Evolutionary conservation across 2,797 vertebrate species (phyloP).

Genomic region (Heterohyrax brucei): DNA sequence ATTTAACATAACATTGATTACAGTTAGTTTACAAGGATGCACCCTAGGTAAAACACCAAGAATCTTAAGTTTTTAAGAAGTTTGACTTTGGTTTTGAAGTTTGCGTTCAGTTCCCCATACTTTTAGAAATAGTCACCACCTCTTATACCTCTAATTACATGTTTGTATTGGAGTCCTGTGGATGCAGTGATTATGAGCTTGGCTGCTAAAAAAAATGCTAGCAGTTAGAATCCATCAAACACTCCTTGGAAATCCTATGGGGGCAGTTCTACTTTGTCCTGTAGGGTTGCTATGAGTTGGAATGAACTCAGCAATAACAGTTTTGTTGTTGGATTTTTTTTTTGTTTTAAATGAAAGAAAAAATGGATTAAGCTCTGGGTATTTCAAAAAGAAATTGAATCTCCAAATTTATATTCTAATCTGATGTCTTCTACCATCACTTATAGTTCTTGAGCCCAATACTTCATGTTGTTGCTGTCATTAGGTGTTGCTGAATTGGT

Average conservation of each 20-base stretch:
- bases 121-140: slow-evolving; percentile 11
- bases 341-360: background rate
- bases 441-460: background rate
- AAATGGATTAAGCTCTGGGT: background rate
- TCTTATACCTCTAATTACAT: slow-evolving; percentile 64
- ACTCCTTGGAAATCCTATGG: too few species aligned
- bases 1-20: background rate
- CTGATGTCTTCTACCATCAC: background rate
- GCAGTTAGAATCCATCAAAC: too few species aligned
- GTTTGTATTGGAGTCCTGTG: background rate
- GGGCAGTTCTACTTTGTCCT: too few species aligned
- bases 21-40: background rate
- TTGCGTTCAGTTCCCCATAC: background rate
- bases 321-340: too few species aligned
- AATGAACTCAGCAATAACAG: too few species aligned
- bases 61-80: slow-evolving; percentile 50
- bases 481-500: background rate
- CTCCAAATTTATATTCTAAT: slow-evolving; percentile 61
- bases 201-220: too few species aligned
- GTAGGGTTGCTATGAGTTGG: too few species aligned
- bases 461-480: background rate
- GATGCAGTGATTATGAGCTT: too few species aligned
- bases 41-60: background rate
- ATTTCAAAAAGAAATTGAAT: slow-evolving; percentile 38
- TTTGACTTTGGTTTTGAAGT: slow-evolving; percentile 47